Evolutionary conservation across 2,888 invertebrate species (phyloP).

Genomic region (Macaria notata): DNA sequence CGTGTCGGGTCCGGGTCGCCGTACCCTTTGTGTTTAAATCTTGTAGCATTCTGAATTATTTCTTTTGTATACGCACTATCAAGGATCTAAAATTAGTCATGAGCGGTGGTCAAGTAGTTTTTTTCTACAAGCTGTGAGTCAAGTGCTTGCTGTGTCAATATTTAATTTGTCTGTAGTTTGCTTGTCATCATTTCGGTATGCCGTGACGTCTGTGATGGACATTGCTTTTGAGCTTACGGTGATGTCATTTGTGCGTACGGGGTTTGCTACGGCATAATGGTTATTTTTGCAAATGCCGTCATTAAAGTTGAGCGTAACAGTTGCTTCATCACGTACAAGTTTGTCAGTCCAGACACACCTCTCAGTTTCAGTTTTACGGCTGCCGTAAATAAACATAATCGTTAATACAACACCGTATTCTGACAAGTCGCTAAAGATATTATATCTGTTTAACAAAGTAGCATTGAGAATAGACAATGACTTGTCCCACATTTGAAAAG

Average conservation of each 20-base stretch:
- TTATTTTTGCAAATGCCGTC: slow-evolving; percentile 30
- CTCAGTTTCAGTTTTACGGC: slow-evolving; percentile 20
- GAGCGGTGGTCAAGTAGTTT: slow-evolving; percentile 25
- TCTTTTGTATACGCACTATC: slow-evolving; percentile 31
- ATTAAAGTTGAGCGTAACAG: slow-evolving; percentile 26
- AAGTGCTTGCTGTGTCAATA: slow-evolving; percentile 36
- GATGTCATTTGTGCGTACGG: slow-evolving; percentile 60
- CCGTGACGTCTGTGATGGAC: slow-evolving; percentile 50
- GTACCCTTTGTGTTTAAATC: slow-evolving; percentile 37
- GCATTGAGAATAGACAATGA: slow-evolving; percentile 1
- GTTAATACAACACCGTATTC: slow-evolving; percentile 15
- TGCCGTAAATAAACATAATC: slow-evolving; percentile 28
- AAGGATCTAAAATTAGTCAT: slow-evolving; percentile 36
- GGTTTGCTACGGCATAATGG: slow-evolving; percentile 33
- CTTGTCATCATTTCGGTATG: slow-evolving; percentile 59
- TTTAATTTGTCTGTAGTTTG: slow-evolving; percentile 41
- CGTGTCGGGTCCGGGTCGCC: slow-evolving; percentile 49
- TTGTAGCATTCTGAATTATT: slow-evolving; percentile 31
- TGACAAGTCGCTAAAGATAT: neutral
- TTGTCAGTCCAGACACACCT: slow-evolving; percentile 8
- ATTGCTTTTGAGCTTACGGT: slow-evolving; percentile 44
- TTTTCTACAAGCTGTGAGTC: slow-evolving; percentile 40
- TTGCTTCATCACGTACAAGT: slow-evolving; percentile 21
- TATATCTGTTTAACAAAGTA: slow-evolving; percentile 5
- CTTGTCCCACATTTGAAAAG: slow-evolving; percentile 4